Evolutionary conservation across 2,113 vertebrate species (phyloP).

Genomic region (Verasper variegatus): DNA sequence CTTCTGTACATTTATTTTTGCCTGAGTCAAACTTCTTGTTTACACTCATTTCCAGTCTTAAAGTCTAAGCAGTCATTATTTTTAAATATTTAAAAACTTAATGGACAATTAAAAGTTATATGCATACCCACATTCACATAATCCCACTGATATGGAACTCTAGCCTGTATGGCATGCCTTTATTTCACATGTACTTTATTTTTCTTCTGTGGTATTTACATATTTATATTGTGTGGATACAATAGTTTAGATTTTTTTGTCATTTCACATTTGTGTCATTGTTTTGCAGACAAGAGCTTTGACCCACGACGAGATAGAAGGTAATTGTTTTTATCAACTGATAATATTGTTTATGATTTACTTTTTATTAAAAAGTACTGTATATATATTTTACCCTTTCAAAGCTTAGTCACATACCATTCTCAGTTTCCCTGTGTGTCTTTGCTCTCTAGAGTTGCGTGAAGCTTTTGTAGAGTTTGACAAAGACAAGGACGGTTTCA

Average conservation of each 20-base stretch:
- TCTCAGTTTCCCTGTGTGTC: not conserved
- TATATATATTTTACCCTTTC: not conserved
- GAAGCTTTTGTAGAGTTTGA: constrained; percentile 96
- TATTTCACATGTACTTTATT: no score
- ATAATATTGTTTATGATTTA: not conserved
- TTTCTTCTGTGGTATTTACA: not conserved
- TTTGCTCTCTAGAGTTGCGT: constrained; percentile 85
- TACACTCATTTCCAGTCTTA: no score
- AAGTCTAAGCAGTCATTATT: no score
- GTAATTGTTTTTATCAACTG: constrained; percentile 45
- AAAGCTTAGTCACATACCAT: not conserved
- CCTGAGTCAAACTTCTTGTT: no score
- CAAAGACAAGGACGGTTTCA: constrained; percentile 95
- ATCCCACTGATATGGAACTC: no score
- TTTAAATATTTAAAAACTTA: no score
- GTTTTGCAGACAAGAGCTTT: constrained; percentile 74
- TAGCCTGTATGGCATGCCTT: no score
- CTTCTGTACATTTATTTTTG: no score
- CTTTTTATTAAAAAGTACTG: not conserved
- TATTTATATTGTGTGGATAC: no score
- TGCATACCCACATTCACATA: no score
- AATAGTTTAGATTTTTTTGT: not conserved
- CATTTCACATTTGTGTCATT: not conserved
- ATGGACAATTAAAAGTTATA: no score
- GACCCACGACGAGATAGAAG: constrained; percentile 79